Conservation (phyloP, 1,140 invertebrate genomes). For the Brachionus koreanus region DNA sequence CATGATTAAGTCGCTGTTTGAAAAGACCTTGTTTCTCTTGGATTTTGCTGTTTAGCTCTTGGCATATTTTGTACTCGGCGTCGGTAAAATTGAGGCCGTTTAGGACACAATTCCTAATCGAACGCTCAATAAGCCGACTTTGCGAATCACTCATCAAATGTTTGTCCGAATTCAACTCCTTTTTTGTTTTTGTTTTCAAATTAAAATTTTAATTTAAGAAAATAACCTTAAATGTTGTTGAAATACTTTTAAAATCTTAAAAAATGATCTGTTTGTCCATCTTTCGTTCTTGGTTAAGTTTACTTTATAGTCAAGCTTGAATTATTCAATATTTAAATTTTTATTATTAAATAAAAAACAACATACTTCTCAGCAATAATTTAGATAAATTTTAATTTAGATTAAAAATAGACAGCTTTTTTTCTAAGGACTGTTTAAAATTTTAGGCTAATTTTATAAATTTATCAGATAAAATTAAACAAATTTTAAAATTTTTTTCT, state of each 20-base stretch:
- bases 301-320: conserved; percentile 53
- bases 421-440: too few relatives aligned
- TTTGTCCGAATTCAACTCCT: conserved; percentile 61
- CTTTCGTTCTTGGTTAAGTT: conserved; percentile 53
- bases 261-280: conserved; percentile 54
- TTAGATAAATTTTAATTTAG: too few relatives aligned
- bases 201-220: background rate
- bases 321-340: background rate
- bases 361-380: too few relatives aligned
- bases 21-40: conserved; percentile 39
- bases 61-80: conserved; percentile 51
- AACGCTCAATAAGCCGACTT: conserved; percentile 70
- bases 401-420: too few relatives aligned
- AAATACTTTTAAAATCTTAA: conserved; percentile 53
- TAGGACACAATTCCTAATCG: conserved; percentile 72
- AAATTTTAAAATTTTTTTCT: too few relatives aligned
- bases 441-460: too few relatives aligned
- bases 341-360: conserved; percentile 2
- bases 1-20: conserved; percentile 47
- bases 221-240: conserved; percentile 9
- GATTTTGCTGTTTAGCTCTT: conserved; percentile 47
- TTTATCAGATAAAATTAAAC: too few relatives aligned
- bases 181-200: conserved; percentile 42
- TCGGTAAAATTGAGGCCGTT: conserved; percentile 68
- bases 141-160: conserved; percentile 65